Conservation (phyloP, 1,140 invertebrate species). For the Oryzaephilus surinamensis region DNA sequence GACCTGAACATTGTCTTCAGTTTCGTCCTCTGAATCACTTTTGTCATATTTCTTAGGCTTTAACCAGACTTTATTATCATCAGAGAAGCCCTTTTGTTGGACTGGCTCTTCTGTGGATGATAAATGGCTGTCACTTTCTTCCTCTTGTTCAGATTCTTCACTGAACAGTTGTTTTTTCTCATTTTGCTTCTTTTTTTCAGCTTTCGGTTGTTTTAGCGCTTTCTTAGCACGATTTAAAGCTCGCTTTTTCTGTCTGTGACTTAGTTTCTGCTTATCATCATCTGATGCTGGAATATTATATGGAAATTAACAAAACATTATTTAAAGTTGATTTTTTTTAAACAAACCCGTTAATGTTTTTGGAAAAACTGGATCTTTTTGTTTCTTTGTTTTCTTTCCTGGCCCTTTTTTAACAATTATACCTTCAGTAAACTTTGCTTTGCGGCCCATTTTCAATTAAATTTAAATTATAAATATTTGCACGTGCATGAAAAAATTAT, state of each 20-base stretch:
- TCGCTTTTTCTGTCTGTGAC: slow-evolving; percentile 58
- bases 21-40: slow-evolving; percentile 23
- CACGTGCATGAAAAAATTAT: slow-evolving; percentile 7
- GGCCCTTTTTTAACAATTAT: slow-evolving; percentile 66
- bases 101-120: slow-evolving; percentile 5
- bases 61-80: slow-evolving; percentile 60
- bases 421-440: slow-evolving; percentile 64
- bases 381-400: slow-evolving; percentile 75
- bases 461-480: neutral
- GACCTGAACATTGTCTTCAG: slow-evolving; percentile 28
- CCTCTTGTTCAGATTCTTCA: slow-evolving; percentile 5
- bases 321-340: neutral
- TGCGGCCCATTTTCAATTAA: slow-evolving; percentile 65
- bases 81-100: slow-evolving; percentile 42
- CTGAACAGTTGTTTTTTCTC: slow-evolving; percentile 17
- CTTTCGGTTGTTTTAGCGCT: slow-evolving; percentile 39
- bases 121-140: slow-evolving; percentile 2
- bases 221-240: slow-evolving; percentile 51
- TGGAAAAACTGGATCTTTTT: slow-evolving; percentile 63
- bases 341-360: slow-evolving; percentile 43
- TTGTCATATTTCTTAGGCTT: slow-evolving; percentile 40
- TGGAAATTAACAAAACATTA: too few species aligned
- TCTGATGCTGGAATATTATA: too few species aligned
- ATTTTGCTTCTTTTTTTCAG: slow-evolving; percentile 24
- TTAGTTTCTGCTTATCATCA: slow-evolving; percentile 44